phyloP scores from a whole-genome alignment of 1,140 invertebrate species.

The Steinernema feltiae region DNA sequence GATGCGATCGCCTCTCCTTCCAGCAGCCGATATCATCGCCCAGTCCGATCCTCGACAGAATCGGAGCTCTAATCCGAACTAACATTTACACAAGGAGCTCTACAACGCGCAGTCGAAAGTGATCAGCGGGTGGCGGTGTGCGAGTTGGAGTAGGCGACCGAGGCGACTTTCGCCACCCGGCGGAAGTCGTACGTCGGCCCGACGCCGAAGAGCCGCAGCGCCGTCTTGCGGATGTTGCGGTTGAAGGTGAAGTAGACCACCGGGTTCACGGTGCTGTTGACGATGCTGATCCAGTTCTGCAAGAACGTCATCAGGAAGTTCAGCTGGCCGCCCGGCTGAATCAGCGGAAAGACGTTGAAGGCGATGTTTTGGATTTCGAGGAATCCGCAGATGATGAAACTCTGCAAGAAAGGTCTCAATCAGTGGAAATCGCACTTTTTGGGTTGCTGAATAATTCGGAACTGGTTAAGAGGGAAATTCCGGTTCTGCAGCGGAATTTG shows the following conservation, averaged over 20 bases:
- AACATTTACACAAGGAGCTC: neutral
- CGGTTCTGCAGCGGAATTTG: too few species aligned
- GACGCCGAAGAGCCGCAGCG: neutral
- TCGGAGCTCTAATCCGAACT: neutral
- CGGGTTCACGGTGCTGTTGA: conserved; percentile 31
- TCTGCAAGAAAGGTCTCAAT: conserved; percentile 18
- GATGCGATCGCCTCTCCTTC: neutral
- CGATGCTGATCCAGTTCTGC: conserved; percentile 35
- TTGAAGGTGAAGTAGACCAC: conserved; percentile 33
- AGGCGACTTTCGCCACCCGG: neutral
- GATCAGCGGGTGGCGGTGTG: neutral
- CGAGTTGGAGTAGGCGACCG: neutral
- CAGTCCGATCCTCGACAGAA: too few species aligned
- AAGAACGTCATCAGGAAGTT: conserved; percentile 25
- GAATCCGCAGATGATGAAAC: conserved; percentile 35
- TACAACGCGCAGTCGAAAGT: too few species aligned
- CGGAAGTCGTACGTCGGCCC: neutral
- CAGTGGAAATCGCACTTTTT: neutral
- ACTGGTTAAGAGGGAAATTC: too few species aligned
- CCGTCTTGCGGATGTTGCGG: neutral
- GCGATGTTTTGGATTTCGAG: conserved; percentile 31
- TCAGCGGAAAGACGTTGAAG: conserved; percentile 23
- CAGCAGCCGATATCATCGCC: neutral
- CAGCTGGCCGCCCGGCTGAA: conserved; percentile 25
- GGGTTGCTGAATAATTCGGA: neutral